Conservation (phyloP, 2,113 vertebrate species). For the Patagioenas fasciata region DNA sequence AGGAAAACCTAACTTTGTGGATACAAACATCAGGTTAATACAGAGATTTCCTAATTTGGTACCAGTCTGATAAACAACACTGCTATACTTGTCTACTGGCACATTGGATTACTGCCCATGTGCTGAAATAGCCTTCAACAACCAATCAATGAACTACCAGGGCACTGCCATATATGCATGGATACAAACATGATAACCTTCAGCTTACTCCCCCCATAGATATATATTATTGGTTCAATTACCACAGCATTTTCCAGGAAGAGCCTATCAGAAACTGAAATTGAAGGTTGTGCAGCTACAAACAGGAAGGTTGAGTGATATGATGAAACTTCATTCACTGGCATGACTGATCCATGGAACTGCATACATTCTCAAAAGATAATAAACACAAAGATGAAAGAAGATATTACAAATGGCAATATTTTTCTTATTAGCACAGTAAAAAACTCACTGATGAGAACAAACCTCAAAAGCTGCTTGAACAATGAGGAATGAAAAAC, state of each 20-base stretch:
- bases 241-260: background rate
- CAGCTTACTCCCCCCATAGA: background rate
- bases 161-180: background rate
- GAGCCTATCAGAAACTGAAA: background rate
- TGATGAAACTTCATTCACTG: background rate
- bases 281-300: background rate
- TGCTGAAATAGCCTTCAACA: background rate
- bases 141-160: background rate
- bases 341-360: background rate
- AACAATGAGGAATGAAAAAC: constrained; percentile 31
- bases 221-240: background rate
- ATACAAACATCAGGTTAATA: background rate
- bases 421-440: constrained; percentile 37
- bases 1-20: background rate
- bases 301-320: background rate
- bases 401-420: background rate
- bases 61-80: background rate
- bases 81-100: background rate
- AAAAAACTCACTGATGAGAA: constrained; percentile 19
- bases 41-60: background rate
- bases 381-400: constrained; percentile 52
- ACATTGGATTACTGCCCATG: background rate
- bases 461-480: constrained; percentile 14
- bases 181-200: background rate
- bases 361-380: background rate